Conservation (phyloP, 2,888 invertebrate genomes). For the Ommatoiulus sabulosus region DNA sequence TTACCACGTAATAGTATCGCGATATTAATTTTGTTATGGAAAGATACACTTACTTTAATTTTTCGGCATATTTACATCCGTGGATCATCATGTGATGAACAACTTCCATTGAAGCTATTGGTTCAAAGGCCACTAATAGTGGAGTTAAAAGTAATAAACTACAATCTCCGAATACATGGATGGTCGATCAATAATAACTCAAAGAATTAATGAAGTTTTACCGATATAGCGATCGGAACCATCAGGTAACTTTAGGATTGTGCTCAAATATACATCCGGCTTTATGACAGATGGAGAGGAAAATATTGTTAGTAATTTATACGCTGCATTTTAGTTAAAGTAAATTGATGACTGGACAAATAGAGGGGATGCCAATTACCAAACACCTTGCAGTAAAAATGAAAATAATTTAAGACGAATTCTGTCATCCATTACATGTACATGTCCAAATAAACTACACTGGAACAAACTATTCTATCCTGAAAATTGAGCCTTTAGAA, state of each 20-base stretch:
- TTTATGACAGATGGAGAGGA: not conserved
- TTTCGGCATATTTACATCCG: constrained; percentile 86
- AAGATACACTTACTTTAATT: not conserved
- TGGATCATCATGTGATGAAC: constrained; percentile 95
- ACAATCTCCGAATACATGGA: not conserved
- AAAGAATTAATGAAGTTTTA: not conserved
- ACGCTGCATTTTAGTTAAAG: too few species aligned
- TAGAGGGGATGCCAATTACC: too few species aligned
- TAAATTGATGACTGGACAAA: too few species aligned
- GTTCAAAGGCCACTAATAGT: constrained; percentile 82
- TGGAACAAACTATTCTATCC: too few species aligned
- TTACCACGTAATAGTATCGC: constrained; percentile 62
- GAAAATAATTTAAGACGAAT: too few species aligned
- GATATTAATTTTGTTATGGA: not conserved
- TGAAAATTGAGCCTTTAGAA: too few species aligned
- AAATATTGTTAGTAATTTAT: too few species aligned
- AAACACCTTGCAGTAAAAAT: too few species aligned
- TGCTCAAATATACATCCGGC: not conserved
- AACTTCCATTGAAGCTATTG: constrained; percentile 88
- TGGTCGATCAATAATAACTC: not conserved
- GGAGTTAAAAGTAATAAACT: not conserved
- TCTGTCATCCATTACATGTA: too few species aligned
- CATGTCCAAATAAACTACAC: too few species aligned
- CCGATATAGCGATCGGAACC: not conserved
- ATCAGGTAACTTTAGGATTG: not conserved